Evolutionary conservation across 2,797 vertebrate species (phyloP).

Genomic region (Tokudaia tokunoshimensis): DNA sequence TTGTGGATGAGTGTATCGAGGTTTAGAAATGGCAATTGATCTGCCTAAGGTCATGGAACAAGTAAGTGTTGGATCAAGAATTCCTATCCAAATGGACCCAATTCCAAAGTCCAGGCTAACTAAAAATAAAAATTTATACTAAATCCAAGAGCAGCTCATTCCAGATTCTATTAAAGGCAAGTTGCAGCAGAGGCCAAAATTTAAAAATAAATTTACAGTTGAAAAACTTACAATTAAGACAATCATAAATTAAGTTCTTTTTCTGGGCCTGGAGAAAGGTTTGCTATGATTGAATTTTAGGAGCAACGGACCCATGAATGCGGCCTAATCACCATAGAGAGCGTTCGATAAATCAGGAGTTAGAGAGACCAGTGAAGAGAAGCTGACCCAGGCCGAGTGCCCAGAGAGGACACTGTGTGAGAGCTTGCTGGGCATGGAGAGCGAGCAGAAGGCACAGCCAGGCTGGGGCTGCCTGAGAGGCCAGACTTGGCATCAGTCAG

Average conservation of each 20-base stretch:
- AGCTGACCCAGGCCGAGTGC: conserved; percentile 60
- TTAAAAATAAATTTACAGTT: conserved; percentile 73
- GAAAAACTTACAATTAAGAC: conserved; percentile 73
- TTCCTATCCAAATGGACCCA: conserved; percentile 55
- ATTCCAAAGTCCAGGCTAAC: conserved; percentile 68
- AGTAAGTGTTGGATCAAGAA: conserved; percentile 51
- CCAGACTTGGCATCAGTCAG: conserved; percentile 61
- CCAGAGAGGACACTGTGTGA: conserved; percentile 59
- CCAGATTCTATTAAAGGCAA: conserved; percentile 69
- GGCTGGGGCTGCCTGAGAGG: conserved; percentile 47
- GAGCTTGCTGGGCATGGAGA: conserved; percentile 73
- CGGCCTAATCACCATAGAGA: conserved; percentile 31
- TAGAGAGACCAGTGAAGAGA: conserved; percentile 32
- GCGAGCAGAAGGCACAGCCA: conserved; percentile 58
- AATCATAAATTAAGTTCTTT: conserved; percentile 71
- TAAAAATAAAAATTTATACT: conserved; percentile 73
- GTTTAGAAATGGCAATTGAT: conserved; percentile 70
- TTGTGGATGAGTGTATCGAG: conserved; percentile 61
- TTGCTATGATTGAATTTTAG: conserved; percentile 45
- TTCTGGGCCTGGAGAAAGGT: conserved; percentile 58
- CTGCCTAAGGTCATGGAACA: conserved; percentile 67
- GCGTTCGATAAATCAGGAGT: conserved; percentile 35
- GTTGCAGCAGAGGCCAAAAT: conserved; percentile 50
- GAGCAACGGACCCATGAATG: background rate
- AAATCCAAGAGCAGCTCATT: conserved; percentile 66